phyloP scores from a whole-genome alignment of 2,888 invertebrate genomes.

The Amorpha juglandis region DNA sequence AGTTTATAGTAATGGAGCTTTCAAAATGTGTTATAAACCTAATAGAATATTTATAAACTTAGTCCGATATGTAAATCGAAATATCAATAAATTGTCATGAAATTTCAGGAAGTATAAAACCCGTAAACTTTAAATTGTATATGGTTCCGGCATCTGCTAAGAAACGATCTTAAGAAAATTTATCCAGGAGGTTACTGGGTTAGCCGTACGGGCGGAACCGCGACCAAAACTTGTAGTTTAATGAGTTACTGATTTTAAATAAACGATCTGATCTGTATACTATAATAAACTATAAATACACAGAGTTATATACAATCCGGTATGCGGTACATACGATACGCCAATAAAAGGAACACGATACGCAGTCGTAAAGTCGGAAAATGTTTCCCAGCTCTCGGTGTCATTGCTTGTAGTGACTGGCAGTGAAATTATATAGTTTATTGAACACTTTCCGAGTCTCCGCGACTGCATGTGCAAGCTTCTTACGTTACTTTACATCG shows the following conservation, averaged over 20 bases:
- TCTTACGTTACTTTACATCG: constrained; percentile 10
- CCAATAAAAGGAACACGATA: constrained; percentile 50
- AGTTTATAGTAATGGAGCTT: neutral
- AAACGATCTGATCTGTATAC: too few relatives aligned
- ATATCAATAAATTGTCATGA: neutral
- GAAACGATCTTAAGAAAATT: too few relatives aligned
- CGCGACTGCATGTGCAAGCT: constrained; percentile 1
- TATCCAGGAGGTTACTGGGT: too few relatives aligned
- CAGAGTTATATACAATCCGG: constrained; percentile 31
- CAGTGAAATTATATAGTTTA: constrained; percentile 50
- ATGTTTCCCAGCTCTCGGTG: constrained; percentile 44
- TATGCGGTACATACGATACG: constrained; percentile 44
- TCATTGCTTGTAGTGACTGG: constrained; percentile 37
- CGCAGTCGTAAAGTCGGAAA: constrained; percentile 48
- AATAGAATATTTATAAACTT: neutral
- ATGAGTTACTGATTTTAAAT: too few relatives aligned
- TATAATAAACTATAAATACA: constrained; percentile 2
- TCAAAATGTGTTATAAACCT: neutral
- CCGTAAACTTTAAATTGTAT: too few relatives aligned
- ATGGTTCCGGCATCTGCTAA: too few relatives aligned
- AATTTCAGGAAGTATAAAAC: too few relatives aligned
- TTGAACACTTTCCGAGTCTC: constrained; percentile 31
- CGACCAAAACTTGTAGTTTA: too few relatives aligned
- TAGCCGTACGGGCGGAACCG: too few relatives aligned
- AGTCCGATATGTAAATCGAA: neutral